Evolutionary conservation across 2,113 vertebrate genomes (phyloP).

Genomic region (Sarotherodon lohbergeri): DNA sequence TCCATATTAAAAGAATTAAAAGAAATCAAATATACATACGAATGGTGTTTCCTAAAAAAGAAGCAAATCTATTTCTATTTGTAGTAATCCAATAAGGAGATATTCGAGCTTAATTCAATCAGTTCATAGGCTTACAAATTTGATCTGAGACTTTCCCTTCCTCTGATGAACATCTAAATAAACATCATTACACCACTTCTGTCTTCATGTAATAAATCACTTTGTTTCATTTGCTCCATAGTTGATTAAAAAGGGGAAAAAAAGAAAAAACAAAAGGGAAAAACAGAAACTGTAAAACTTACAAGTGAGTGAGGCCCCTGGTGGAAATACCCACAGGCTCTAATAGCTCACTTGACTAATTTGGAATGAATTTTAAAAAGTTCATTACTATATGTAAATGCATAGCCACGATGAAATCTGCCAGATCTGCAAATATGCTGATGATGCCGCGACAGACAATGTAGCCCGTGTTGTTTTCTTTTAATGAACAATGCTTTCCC

Average conservation of each 20-base stretch:
- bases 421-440: slow-evolving; percentile 69
- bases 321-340: slow-evolving; percentile 52
- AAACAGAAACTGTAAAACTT: background rate
- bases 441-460: slow-evolving; percentile 53
- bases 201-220: slow-evolving; percentile 15
- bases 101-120: slow-evolving; percentile 34
- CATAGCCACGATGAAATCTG: slow-evolving; percentile 55
- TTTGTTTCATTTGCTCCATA: slow-evolving; percentile 2
- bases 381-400: slow-evolving; percentile 76
- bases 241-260: background rate
- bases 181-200: slow-evolving; percentile 20
- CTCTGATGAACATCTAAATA: slow-evolving; percentile 38
- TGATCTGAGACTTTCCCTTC: slow-evolving; percentile 27
- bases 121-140: background rate
- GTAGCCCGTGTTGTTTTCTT: slow-evolving; percentile 55
- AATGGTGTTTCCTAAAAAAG: background rate
- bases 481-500: slow-evolving; percentile 70
- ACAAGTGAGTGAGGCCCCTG: background rate
- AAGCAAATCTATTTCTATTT: background rate
- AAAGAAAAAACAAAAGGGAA: background rate
- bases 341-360: slow-evolving; percentile 66
- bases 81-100: slow-evolving; percentile 29
- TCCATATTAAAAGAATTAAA: background rate
- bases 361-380: slow-evolving; percentile 62
- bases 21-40: background rate